A percentile compares a stretch with the other conserved stretches of the same genome.
phyloP scores from a whole-genome alignment of 2,888 invertebrate genomes.

The Alentia gelatinosa region DNA sequence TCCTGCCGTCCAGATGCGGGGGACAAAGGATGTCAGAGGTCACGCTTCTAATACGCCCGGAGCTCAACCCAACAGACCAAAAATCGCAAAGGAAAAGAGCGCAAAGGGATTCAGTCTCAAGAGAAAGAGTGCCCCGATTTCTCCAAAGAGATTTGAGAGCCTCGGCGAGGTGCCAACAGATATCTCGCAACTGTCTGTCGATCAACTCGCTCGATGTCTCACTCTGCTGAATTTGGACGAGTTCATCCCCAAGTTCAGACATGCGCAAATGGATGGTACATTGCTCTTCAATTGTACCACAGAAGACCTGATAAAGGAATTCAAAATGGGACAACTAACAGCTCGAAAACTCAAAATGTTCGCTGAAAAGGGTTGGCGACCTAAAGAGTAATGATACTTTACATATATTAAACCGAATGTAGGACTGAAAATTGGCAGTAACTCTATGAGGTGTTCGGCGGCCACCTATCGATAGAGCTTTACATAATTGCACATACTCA shows the following conservation, averaged over 20 bases:
- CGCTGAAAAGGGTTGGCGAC: background rate
- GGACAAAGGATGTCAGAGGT: background rate
- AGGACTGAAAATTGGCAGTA: too few species aligned
- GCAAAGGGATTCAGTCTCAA: background rate
- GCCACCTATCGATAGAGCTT: too few species aligned
- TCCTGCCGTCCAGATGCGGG: background rate
- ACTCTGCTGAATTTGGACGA: background rate
- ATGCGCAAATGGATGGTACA: background rate
- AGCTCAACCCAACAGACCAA: background rate
- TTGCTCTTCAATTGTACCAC: background rate
- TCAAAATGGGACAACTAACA: background rate
- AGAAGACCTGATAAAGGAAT: background rate
- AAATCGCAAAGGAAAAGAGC: background rate
- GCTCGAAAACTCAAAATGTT: background rate
- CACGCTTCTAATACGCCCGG: background rate
- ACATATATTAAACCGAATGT: too few species aligned
- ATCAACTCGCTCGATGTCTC: background rate
- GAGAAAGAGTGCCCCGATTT: background rate
- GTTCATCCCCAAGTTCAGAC: background rate
- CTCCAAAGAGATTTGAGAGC: background rate
- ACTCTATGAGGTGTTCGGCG: too few species aligned
- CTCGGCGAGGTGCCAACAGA: background rate
- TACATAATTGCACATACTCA: too few species aligned
- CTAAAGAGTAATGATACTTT: background rate
- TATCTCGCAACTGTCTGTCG: background rate